phyloP scores from a whole-genome alignment of 2,888 invertebrate species.

The Ectemnius continuus region DNA sequence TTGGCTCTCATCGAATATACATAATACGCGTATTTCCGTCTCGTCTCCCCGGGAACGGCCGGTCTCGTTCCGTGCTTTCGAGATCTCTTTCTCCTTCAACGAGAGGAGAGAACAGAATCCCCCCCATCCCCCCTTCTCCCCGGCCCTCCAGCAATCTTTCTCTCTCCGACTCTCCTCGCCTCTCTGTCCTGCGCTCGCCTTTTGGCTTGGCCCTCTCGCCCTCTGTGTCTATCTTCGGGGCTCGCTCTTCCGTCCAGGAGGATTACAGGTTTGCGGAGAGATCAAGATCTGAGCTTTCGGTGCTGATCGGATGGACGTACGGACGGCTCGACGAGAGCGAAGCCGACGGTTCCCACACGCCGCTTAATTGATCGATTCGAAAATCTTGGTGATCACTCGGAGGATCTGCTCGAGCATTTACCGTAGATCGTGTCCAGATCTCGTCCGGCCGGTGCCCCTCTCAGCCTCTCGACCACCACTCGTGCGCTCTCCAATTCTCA shows the following conservation, averaged over 20 bases:
- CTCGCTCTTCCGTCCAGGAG: conserved; percentile 61
- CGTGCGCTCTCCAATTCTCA: conserved; percentile 44
- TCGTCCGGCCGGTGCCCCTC: conserved; percentile 30
- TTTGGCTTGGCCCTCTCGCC: conserved; percentile 16
- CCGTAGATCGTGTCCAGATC: conserved; percentile 63
- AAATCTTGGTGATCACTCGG: conserved; percentile 76
- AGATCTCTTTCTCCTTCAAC: conserved; percentile 19
- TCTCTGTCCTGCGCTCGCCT: not conserved
- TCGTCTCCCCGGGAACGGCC: conserved; percentile 14
- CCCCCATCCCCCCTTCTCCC: not conserved
- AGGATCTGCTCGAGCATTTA: conserved; percentile 70
- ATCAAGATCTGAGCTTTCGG: conserved; percentile 74
- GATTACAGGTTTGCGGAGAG: conserved; percentile 78
- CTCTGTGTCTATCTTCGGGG: conserved; percentile 10
- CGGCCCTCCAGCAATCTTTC: not conserved
- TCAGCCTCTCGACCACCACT: conserved; percentile 23
- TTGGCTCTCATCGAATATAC: conserved; percentile 49
- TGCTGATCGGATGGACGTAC: conserved; percentile 70
- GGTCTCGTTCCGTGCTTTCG: conserved; percentile 30
- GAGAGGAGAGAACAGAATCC: not conserved
- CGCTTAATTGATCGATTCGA: conserved; percentile 78
- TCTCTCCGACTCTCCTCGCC: conserved; percentile 17
- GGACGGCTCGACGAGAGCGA: conserved; percentile 60
- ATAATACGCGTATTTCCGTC: conserved; percentile 44
- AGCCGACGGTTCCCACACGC: conserved; percentile 77